These are phyloP conservation scores for Abrostola triplasia DNA, from an alignment of 2,888 invertebrate species.

Conservation along the genomic window DNA sequence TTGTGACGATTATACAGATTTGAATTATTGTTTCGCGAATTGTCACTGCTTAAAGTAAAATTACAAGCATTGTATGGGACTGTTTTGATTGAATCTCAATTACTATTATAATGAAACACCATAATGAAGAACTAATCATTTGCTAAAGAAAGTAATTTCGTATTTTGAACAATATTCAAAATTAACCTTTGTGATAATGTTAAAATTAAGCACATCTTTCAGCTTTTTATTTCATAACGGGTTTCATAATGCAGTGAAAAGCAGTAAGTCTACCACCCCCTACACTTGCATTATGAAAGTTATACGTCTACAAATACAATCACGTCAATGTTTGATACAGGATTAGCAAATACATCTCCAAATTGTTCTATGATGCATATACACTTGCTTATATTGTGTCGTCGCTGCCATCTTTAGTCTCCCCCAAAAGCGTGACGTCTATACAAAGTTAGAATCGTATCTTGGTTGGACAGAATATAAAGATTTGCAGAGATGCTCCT, in stretches of 20 bases:
- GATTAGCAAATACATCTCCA: slow-evolving; percentile 5
- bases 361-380: slow-evolving; percentile 7
- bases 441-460: slow-evolving; percentile 63
- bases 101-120: too few species aligned
- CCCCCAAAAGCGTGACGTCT: slow-evolving; percentile 47
- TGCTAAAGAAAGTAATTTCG: slow-evolving; percentile 7
- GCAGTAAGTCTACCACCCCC: neutral
- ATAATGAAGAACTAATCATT: neutral
- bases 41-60: neutral
- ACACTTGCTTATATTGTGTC: slow-evolving; percentile 25
- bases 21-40: slow-evolving; percentile 11
- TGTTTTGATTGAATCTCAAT: too few species aligned
- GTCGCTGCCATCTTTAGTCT: slow-evolving; percentile 32
- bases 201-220: slow-evolving; percentile 23
- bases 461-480: slow-evolving; percentile 69
- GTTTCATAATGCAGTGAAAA: slow-evolving; percentile 7
- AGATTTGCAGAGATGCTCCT: slow-evolving; percentile 82
- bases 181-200: slow-evolving; percentile 39
- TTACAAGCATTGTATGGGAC: too few species aligned
- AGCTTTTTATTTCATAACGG: slow-evolving; percentile 19
- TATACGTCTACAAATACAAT: neutral
- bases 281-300: slow-evolving; percentile 14
- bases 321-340: neutral
- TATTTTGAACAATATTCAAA: slow-evolving; percentile 23
- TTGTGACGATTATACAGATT: slow-evolving; percentile 49